Base-by-base conservation (phyloP, 2,113 vertebrate genomes). In the Lophochroa leadbeateri region DNA sequence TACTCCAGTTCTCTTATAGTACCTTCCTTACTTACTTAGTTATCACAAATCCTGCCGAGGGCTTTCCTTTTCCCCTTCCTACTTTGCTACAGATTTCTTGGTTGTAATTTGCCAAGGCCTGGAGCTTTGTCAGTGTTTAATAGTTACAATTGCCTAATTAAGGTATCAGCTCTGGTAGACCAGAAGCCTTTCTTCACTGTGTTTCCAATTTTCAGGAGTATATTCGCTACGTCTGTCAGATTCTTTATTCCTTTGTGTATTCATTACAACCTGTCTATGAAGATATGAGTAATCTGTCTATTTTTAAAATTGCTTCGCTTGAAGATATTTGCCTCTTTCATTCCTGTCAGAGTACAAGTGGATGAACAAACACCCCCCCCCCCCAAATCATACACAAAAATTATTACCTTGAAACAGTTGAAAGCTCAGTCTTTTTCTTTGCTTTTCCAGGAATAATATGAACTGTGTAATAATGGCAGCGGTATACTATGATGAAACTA, bases 141-240 rank as follows among this genome's bases (percentile, higher is more conserved):
- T 90, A 88, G 89, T 46, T 94, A 61, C 87, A 97, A 97, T 95
- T 96, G 80, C 82, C 92, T 97, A 95, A 96, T 96, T 96, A 97
- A 94, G 75, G 78, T 84, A 90, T 95, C 76, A 67, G 88, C 63
- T 84, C 57, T 44, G n/a, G 46, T 49, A 90, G 82, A 94, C 52
- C 81, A 68, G 67, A 67, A 68, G 39, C 50, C 25, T 80, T 57
- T 74, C 55, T 69, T 43, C 11, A 31, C 37, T 33, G 13, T 63
- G 24, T 83, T 91, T 57, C 80, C 44, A 72, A 46, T 81, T 90
- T 95, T 46, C 60, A 43, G 63, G 44, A 55, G 17, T 2, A 11
- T 31, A 35, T 23, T 82, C 2, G 2, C 20, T 61, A 5, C 17
- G 29, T 53, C 68, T 86, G 74, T 91, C 68, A 41, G 46, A 46